These are phyloP conservation scores for Columba janthina DNA, from an alignment of 2,113 vertebrate species.

Conservation along the genomic window DNA sequence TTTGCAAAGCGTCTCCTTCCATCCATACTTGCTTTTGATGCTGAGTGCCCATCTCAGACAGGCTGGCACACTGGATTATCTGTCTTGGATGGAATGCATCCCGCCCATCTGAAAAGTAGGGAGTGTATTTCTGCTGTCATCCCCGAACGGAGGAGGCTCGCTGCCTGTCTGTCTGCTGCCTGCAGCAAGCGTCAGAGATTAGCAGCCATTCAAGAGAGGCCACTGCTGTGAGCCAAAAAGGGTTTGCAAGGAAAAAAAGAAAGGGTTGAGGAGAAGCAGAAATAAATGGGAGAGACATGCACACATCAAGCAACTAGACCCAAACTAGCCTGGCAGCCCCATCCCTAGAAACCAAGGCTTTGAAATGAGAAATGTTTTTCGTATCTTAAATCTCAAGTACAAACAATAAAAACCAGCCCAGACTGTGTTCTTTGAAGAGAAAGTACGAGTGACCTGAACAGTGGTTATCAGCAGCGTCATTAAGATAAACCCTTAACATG, in stretches of 20 bases:
- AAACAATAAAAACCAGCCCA: constrained; percentile 74
- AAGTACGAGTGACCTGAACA: constrained; percentile 76
- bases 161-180: constrained; percentile 37
- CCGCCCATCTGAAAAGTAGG: constrained; percentile 15
- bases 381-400: constrained; percentile 77
- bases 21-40: background rate
- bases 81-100: background rate
- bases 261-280: background rate
- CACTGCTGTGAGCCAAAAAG: constrained; percentile 42
- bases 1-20: background rate
- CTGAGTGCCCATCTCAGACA: constrained; percentile 2
- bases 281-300: background rate
- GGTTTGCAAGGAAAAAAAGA: background rate
- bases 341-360: constrained; percentile 81
- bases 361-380: constrained; percentile 78
- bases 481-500: constrained; percentile 79
- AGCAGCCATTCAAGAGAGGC: constrained; percentile 20
- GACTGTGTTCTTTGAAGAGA: constrained; percentile 67
- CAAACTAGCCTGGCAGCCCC: constrained; percentile 53
- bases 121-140: constrained; percentile 7
- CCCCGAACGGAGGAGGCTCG: accelerated
- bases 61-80: constrained; percentile 13
- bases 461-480: constrained; percentile 78
- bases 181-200: constrained; percentile 35
- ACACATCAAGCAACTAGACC: constrained; percentile 38